phyloP scores from a whole-genome alignment of 2,888 invertebrate species.

The Drosophila flavopinicola region DNA sequence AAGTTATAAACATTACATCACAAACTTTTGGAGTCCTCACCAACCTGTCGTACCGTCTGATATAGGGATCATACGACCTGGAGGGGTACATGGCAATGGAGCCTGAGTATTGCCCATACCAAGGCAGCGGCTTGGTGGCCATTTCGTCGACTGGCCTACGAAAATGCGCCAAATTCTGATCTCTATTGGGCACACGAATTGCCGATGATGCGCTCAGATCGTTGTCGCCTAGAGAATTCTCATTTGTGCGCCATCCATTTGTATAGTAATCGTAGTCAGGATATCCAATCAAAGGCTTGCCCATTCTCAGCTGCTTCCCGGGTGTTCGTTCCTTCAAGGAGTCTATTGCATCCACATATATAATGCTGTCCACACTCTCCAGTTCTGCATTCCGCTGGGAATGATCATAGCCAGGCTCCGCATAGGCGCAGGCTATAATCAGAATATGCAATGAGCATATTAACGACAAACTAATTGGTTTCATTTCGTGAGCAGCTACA shows the following conservation, averaged over 20 bases:
- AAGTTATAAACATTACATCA: too few species aligned
- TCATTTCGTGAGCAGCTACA: constrained; percentile 21
- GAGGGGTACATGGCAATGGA: constrained; percentile 79
- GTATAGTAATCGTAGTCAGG: constrained; percentile 85
- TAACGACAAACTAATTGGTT: constrained; percentile 5
- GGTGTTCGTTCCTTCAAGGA: constrained; percentile 45
- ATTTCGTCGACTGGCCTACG: constrained; percentile 36
- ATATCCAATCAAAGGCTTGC: constrained; percentile 78
- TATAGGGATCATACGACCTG: constrained; percentile 83
- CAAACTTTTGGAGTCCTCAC: neutral
- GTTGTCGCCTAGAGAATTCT: constrained; percentile 55
- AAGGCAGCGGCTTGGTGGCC: constrained; percentile 54
- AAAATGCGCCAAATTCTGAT: constrained; percentile 1
- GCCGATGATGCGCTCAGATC: constrained; percentile 49
- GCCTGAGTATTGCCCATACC: constrained; percentile 57
- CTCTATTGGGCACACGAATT: constrained; percentile 27
- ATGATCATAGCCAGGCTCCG: constrained; percentile 45
- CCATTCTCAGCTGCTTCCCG: constrained; percentile 58
- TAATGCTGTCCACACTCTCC: constrained; percentile 56
- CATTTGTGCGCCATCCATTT: constrained; percentile 83
- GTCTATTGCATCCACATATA: constrained; percentile 54
- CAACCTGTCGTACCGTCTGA: constrained; percentile 83
- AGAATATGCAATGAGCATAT: constrained; percentile 22
- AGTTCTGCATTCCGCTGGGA: constrained; percentile 23
- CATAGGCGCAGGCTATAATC: constrained; percentile 1